phyloP scores from a whole-genome alignment of 2,888 invertebrate species.

The Archips xylosteana region DNA sequence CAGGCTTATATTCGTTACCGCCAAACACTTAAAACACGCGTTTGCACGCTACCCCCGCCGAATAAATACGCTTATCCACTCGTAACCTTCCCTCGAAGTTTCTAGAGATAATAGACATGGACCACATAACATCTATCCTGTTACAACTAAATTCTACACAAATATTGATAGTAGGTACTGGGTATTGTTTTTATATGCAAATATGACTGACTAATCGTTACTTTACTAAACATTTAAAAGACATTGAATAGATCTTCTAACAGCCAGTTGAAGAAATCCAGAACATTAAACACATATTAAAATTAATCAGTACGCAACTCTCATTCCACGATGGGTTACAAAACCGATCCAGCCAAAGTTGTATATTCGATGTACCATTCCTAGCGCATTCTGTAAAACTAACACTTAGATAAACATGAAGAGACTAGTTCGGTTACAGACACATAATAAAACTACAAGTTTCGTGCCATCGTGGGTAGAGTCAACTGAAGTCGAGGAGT shows the following conservation, averaged over 20 bases:
- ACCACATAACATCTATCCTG: not conserved
- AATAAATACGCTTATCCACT: conserved; percentile 6
- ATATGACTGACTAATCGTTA: not conserved
- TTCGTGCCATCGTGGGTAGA: conserved; percentile 1
- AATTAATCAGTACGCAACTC: not conserved
- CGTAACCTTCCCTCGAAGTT: conserved; percentile 3
- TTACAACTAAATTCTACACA: not conserved
- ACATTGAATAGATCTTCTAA: not conserved
- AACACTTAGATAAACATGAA: conserved; percentile 4
- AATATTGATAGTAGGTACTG: not conserved
- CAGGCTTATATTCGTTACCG: conserved; percentile 35
- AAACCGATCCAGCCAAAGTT: not conserved
- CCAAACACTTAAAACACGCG: not conserved
- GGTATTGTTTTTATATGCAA: not conserved
- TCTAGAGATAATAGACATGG: conserved; percentile 2
- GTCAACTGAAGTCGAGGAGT: not conserved
- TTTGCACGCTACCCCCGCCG: not conserved
- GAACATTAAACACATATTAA: not conserved
- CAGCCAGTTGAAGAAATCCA: not conserved
- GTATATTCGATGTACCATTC: not conserved
- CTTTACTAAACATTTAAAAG: not conserved
- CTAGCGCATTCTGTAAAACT: conserved; percentile 4
- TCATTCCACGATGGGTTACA: not conserved
- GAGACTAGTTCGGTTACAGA: conserved; percentile 23
- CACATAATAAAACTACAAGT: conserved; percentile 17